Evolutionary conservation across 2,888 invertebrate species (phyloP).

Genomic region (Parelbella ahira): DNA sequence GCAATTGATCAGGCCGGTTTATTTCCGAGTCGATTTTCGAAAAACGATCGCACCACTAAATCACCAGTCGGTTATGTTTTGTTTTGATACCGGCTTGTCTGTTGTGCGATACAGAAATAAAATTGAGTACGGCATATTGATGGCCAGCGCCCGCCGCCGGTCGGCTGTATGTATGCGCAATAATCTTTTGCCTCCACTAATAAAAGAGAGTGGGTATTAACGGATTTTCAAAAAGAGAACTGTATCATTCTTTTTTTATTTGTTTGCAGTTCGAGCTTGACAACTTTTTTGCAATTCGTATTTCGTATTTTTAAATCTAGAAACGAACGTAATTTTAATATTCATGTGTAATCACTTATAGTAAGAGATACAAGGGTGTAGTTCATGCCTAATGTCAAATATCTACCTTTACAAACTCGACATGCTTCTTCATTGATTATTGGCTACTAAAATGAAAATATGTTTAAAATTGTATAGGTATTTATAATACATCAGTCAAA

Average conservation of each 20-base stretch:
- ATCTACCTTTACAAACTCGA: too few relatives aligned
- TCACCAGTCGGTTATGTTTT: conserved; percentile 24
- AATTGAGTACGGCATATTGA: conserved; percentile 20
- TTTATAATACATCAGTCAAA: too few relatives aligned
- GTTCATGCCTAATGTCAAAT: too few relatives aligned
- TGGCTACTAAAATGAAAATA: too few relatives aligned
- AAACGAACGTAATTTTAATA: too few relatives aligned
- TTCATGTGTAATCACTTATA: too few relatives aligned
- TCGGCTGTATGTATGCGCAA: conserved; percentile 3
- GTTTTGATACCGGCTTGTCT: conserved; percentile 21
- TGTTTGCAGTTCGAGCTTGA: neutral
- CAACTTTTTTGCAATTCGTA: too few relatives aligned
- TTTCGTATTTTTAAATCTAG: neutral
- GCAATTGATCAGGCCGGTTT: conserved; percentile 22
- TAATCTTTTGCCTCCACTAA: conserved; percentile 9
- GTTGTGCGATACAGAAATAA: conserved; percentile 25
- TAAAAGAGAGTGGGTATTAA: neutral
- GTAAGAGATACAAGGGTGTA: too few relatives aligned
- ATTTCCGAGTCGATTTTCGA: conserved; percentile 24
- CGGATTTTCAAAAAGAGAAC: neutral
- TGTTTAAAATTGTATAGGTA: too few relatives aligned
- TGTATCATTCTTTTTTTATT: neutral
- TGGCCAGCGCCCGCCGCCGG: conserved; percentile 6
- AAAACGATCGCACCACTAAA: conserved; percentile 26
- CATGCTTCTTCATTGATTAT: too few relatives aligned